Conservation (phyloP, 2,888 invertebrate genomes). For the Campopleginae sp. region DNA sequence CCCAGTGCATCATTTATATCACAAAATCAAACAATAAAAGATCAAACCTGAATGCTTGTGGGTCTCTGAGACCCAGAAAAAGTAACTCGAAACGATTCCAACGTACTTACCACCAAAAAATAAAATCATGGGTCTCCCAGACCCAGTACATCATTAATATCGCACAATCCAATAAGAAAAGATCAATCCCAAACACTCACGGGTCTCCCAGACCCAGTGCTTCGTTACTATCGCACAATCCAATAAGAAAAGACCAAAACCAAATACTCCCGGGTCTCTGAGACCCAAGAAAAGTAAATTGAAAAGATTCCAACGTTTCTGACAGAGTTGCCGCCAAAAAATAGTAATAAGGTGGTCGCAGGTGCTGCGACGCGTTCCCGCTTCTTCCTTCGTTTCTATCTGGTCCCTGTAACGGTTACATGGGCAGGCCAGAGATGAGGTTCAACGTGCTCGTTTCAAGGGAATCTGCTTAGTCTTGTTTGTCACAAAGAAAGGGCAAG, state of each 20-base stretch:
- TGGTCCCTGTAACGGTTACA: constrained; percentile 50
- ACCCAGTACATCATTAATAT: too few relatives aligned
- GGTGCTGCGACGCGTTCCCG: constrained; percentile 57
- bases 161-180: too few relatives aligned
- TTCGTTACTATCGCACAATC: too few relatives aligned
- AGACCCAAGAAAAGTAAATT: background rate
- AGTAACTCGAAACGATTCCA: too few relatives aligned
- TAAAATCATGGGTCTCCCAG: too few relatives aligned
- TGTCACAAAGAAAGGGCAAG: constrained; percentile 42
- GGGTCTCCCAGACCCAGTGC: background rate
- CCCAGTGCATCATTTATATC: too few relatives aligned
- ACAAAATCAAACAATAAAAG: too few relatives aligned
- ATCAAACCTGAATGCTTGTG: too few relatives aligned
- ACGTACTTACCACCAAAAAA: too few relatives aligned
- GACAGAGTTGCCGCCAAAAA: background rate
- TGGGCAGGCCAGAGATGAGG: constrained; percentile 51
- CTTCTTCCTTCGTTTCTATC: constrained; percentile 53
- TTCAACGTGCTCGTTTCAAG: constrained; percentile 61
- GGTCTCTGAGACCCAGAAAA: too few relatives aligned
- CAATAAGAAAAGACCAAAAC: too few relatives aligned
- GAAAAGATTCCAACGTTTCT: background rate
- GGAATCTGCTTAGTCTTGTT: constrained; percentile 72
- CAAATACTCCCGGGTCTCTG: background rate
- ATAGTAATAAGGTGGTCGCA: constrained; percentile 49
- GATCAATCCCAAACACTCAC: background rate